Evolutionary conservation across 2,888 invertebrate species (phyloP).

Genomic region (Sphaerophoria rueppellii): DNA sequence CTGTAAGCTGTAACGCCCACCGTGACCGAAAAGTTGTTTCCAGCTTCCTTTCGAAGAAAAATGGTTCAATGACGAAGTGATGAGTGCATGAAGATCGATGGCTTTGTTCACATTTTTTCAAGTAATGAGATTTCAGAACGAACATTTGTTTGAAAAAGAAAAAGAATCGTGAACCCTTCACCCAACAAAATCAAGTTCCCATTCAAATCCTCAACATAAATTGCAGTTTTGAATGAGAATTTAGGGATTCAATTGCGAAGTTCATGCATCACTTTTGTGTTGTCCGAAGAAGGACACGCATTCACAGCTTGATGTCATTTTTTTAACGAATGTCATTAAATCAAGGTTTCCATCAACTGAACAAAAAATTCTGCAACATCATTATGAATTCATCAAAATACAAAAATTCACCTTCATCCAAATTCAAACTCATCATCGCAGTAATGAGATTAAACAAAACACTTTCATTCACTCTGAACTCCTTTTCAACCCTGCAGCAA

Average conservation of each 20-base stretch:
- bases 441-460: conserved; percentile 11
- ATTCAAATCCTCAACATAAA: no score
- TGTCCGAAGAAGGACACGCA: neutral
- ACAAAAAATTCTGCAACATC: neutral
- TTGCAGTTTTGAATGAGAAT: no score
- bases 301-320: neutral
- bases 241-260: neutral
- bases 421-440: neutral
- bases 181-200: no score
- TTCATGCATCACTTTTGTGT: neutral
- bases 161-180: no score
- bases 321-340: conserved; percentile 32
- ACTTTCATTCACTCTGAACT: conserved; percentile 12
- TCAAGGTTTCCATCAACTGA: neutral
- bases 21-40: no score
- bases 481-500: neutral
- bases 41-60: no score
- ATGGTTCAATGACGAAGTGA: no score
- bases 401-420: neutral
- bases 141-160: no score
- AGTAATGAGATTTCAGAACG: no score
- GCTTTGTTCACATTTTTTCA: no score
- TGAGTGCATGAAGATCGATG: no score
- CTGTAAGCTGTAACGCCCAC: no score
- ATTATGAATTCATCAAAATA: neutral